Conservation (phyloP, 2,888 invertebrate species). For the Phyllotreta striolata region DNA sequence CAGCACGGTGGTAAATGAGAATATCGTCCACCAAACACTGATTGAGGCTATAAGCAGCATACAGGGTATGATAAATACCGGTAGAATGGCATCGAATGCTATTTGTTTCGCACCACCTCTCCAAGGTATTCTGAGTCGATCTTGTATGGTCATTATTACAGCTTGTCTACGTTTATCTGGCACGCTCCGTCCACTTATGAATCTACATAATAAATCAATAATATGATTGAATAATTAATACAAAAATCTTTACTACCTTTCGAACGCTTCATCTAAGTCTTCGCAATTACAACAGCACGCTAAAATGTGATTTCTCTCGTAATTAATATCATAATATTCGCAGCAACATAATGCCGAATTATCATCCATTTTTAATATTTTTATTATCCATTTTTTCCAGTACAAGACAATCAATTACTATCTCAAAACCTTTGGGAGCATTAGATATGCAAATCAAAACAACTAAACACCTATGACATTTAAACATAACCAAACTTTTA, state of each 20-base stretch:
- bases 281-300: slow-evolving; percentile 68
- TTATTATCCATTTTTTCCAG: slow-evolving; percentile 34
- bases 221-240: slow-evolving; percentile 9
- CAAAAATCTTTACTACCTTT: slow-evolving; percentile 59
- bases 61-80: slow-evolving; percentile 63
- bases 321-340: slow-evolving; percentile 65
- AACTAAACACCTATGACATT: too few species aligned
- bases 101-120: slow-evolving; percentile 67
- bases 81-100: slow-evolving; percentile 63
- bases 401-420: too few species aligned
- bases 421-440: too few species aligned
- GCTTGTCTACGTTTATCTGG: slow-evolving; percentile 42
- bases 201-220: slow-evolving; percentile 51
- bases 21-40: slow-evolving; percentile 60
- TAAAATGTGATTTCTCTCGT: slow-evolving; percentile 65
- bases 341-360: slow-evolving; percentile 65
- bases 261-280: slow-evolving; percentile 66
- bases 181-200: slow-evolving; percentile 53
- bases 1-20: slow-evolving; percentile 52
- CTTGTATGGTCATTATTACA: slow-evolving; percentile 63
- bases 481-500: too few species aligned
- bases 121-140: slow-evolving; percentile 68
- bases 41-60: slow-evolving; percentile 63
- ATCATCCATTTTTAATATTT: slow-evolving; percentile 27
- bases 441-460: too few species aligned